A percentile compares a stretch with the other conserved stretches of the same genome.
Evolutionary conservation across 2,797 vertebrate genomes (phyloP).

Genomic region (Gorsachius magnificus): DNA sequence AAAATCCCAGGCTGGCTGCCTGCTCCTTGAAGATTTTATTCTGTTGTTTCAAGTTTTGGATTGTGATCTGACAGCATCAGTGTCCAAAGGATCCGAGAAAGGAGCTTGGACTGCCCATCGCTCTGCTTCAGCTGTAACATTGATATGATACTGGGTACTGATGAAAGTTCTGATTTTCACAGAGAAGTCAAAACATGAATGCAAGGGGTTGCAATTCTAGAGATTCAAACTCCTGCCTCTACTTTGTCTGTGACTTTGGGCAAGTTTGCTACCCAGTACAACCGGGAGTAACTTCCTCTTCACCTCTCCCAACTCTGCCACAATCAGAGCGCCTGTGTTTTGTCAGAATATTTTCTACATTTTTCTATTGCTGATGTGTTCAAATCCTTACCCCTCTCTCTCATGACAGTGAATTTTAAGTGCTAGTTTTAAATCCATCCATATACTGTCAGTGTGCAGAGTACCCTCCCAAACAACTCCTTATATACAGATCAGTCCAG

Average conservation of each 20-base stretch:
- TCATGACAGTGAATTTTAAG: not conserved
- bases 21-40: not conserved
- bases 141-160: not conserved
- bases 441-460: not conserved
- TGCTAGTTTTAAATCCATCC: not conserved
- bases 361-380: not conserved
- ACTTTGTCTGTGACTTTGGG: not conserved
- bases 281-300: not conserved
- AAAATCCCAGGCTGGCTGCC: not conserved
- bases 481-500: not conserved
- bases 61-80: rapidly evolving
- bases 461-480: not conserved
- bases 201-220: not conserved
- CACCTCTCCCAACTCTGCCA: not conserved
- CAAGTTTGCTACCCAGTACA: not conserved
- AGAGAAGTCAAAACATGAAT: not conserved
- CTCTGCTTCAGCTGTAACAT: not conserved
- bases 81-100: not conserved
- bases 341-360: not conserved
- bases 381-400: not conserved
- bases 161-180: not conserved
- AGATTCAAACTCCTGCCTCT: not conserved
- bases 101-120: not conserved
- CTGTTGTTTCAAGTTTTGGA: not conserved
- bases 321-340: not conserved